Percentiles rank a stretch among this genome's conserved stretches.
Conservation (phyloP, 2,797 vertebrate genomes). For the Acipenser oxyrinchus region DNA sequence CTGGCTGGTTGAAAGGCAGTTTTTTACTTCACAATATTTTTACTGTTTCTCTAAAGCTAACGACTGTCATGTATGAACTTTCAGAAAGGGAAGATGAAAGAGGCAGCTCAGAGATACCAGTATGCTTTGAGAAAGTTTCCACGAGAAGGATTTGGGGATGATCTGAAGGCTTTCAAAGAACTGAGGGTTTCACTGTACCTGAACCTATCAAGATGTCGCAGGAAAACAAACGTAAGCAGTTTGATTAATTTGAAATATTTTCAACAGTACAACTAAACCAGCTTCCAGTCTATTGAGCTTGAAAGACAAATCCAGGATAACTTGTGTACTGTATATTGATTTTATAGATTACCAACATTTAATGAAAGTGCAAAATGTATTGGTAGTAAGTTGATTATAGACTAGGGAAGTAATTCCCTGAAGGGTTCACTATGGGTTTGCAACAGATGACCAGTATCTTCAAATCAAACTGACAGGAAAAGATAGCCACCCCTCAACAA, state of each 20-base stretch:
- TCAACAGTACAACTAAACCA: too few relatives aligned
- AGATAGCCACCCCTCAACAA: too few relatives aligned
- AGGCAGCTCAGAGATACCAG: constrained; percentile 94
- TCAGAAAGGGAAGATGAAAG: constrained; percentile 98
- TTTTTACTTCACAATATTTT: not conserved
- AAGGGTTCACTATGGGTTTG: too few relatives aligned
- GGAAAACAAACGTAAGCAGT: constrained; percentile 91
- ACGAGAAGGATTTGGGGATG: constrained; percentile 92
- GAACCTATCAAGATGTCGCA: constrained; percentile 89
- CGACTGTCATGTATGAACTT: constrained; percentile 19
- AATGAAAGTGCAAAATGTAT: too few relatives aligned
- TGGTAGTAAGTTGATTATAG: too few relatives aligned
- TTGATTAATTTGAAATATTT: not conserved
- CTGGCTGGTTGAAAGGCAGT: constrained; percentile 3
- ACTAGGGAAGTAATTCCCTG: too few relatives aligned
- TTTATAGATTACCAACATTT: too few relatives aligned
- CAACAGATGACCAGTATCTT: too few relatives aligned
- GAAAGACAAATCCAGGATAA: too few relatives aligned
- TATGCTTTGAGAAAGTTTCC: constrained; percentile 95
- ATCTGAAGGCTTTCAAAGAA: constrained; percentile 91
- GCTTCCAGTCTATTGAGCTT: too few relatives aligned
- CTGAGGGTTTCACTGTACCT: constrained; percentile 89
- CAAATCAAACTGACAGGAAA: too few relatives aligned
- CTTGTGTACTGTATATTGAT: too few relatives aligned
- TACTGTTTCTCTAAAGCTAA: not conserved